Conservation (phyloP, 92 coral and sea anemone species). For the Chrysogorgia sp. region DNA sequence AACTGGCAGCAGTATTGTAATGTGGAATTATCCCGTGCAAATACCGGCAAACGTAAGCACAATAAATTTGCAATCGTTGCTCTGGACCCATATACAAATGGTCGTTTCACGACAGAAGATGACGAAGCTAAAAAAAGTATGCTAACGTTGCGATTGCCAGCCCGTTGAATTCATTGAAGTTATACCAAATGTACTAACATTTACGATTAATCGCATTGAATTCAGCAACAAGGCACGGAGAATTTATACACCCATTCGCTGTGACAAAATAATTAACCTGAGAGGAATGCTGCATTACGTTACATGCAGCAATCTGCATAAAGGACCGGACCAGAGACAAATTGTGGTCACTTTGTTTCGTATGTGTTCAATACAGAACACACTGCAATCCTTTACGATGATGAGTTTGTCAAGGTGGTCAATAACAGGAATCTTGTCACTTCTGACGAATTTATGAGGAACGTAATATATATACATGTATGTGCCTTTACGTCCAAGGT, state of each 20-base stretch:
- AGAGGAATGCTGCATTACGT: not conserved
- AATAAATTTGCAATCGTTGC: not conserved
- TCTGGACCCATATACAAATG: too few relatives aligned
- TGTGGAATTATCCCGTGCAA: too few relatives aligned
- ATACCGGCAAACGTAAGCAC: too few relatives aligned
- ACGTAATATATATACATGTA: too few relatives aligned
- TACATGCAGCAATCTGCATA: not conserved
- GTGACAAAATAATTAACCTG: not conserved
- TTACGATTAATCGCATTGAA: too few relatives aligned
- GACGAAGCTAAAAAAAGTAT: slow-evolving; percentile 20
- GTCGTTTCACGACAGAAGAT: too few relatives aligned
- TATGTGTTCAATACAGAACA: not conserved
- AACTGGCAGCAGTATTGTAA: too few relatives aligned
- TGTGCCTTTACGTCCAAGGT: slow-evolving; percentile 15
- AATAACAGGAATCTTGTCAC: slow-evolving; percentile 7
- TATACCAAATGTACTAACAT: not conserved
- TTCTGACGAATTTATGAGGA: not conserved
- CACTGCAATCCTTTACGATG: too few relatives aligned
- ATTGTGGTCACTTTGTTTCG: not conserved
- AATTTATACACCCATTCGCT: too few relatives aligned
- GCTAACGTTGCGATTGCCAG: not conserved
- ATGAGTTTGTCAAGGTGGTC: not conserved
- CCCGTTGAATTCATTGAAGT: not conserved
- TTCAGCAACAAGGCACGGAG: not conserved
- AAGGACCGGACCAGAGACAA: not conserved